Percentiles rank a stretch among this genome's conserved stretches.
phyloP scores from a whole-genome alignment of 2,888 invertebrate species.

The Trilocha varians region DNA sequence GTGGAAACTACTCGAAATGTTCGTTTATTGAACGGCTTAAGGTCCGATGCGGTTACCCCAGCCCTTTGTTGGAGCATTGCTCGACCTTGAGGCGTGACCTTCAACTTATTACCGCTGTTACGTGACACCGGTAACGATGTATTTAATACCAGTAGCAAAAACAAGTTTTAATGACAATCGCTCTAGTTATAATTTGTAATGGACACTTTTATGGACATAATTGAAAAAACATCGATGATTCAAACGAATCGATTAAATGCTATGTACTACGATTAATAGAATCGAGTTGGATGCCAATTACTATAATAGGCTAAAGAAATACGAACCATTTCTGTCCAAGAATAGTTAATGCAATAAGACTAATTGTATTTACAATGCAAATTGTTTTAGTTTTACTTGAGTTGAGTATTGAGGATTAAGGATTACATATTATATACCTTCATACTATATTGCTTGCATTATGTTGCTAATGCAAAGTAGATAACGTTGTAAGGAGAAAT shows the following conservation, averaged over 20 bases:
- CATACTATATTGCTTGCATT: too few species aligned
- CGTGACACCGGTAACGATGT: conserved; percentile 1
- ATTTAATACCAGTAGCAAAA: background rate
- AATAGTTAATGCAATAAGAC: too few species aligned
- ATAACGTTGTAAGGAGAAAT: too few species aligned
- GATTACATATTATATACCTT: too few species aligned
- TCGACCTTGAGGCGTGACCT: conserved; percentile 19
- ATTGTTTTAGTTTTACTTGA: too few species aligned
- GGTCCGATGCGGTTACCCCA: conserved; percentile 1
- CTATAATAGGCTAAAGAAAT: too few species aligned
- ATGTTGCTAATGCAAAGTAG: too few species aligned
- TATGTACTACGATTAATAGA: background rate
- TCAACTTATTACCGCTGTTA: conserved; percentile 12
- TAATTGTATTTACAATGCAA: too few species aligned
- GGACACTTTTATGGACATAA: background rate
- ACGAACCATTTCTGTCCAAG: too few species aligned
- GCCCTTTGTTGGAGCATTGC: background rate
- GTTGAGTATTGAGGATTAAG: too few species aligned
- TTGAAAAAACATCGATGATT: background rate
- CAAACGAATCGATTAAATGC: background rate
- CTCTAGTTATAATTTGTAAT: background rate
- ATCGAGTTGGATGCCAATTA: too few species aligned
- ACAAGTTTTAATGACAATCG: background rate
- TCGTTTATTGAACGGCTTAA: conserved; percentile 4
- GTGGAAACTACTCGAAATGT: background rate